A percentile compares a stretch with the other conserved stretches of the same genome.
Evolutionary conservation across 2,888 invertebrate genomes (phyloP).

Genomic region (Lutraria lutraria): DNA sequence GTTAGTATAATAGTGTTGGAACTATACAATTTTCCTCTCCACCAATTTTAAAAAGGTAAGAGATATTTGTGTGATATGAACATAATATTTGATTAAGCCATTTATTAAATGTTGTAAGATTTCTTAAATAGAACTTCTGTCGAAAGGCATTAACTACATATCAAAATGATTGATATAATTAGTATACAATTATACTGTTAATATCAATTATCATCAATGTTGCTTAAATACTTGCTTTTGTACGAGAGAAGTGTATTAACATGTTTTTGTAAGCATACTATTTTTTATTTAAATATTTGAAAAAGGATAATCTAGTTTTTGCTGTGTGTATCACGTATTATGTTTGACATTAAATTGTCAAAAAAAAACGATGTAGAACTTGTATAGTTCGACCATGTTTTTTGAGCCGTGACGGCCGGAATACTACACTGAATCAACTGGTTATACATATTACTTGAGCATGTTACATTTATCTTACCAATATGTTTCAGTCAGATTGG

Average conservation of each 20-base stretch:
- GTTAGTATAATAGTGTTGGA: neutral
- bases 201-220: neutral
- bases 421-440: no score
- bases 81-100: neutral
- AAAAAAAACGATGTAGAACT: no score
- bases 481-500: no score
- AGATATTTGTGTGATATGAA: neutral
- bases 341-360: no score
- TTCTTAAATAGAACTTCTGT: neutral
- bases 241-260: neutral
- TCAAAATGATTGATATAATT: neutral
- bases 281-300: no score
- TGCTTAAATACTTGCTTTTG: neutral
- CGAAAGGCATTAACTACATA: neutral
- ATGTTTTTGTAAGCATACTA: no score
- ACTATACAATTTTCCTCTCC: neutral
- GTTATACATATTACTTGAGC: no score
- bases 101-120: neutral
- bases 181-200: neutral
- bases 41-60: slow-evolving; percentile 14
- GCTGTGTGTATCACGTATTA: no score
- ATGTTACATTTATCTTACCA: no score
- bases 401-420: no score
- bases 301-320: no score
- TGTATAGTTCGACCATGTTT: no score